Evolutionary conservation across 2,113 vertebrate species (phyloP), one percentile per base, ranked within the genome.

Genomic region (Eupsittula cactorum): DNA sequence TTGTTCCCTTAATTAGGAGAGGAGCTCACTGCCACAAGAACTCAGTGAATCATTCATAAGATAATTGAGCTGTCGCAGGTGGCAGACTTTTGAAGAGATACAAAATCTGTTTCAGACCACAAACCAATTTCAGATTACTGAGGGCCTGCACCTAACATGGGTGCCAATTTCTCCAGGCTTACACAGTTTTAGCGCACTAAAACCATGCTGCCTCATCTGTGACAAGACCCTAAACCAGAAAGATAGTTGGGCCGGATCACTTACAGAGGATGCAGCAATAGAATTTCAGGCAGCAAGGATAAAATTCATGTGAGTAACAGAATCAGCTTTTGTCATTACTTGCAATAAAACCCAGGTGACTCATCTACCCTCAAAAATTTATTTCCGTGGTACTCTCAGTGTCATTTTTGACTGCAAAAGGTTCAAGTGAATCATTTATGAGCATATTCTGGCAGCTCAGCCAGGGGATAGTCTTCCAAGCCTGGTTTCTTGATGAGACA

Each of bases 41-140:
- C 86, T 91, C 60, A 42, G 65, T 97, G 95, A 97, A 74, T 97
- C 96, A 97, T 93, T 86, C 8, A 2, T 60, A 75, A 76, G 92
- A 91, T 90, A 95, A 97, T 95, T 84, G 95, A 95, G 83, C 86
- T 88, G 55, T 86, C 91, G 95, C 91, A 95, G 91, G 94, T 95
- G 91, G 91, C 80, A 89, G 70, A 89, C 91, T 89, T 88, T 94
- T 87, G 73, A 95, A 87, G 81, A 95, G 93, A 82, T 82, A 89
- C 78, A 87, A 89, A 96, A 87, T 67, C 74, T 82, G 47, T 64
- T 95, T 94, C 94, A 95, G 83, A 88, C 83, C 73, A 75, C 76
- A 84, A 96, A 64, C 23, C 35, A 24, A 5, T 47, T 91, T 84
- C 5, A 2, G 29, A 37, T 82, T 65, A 57, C 33, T 62, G 85